phyloP scores from a whole-genome alignment of 2,113 vertebrate genomes.

The Rhabdomys dilectus region DNA sequence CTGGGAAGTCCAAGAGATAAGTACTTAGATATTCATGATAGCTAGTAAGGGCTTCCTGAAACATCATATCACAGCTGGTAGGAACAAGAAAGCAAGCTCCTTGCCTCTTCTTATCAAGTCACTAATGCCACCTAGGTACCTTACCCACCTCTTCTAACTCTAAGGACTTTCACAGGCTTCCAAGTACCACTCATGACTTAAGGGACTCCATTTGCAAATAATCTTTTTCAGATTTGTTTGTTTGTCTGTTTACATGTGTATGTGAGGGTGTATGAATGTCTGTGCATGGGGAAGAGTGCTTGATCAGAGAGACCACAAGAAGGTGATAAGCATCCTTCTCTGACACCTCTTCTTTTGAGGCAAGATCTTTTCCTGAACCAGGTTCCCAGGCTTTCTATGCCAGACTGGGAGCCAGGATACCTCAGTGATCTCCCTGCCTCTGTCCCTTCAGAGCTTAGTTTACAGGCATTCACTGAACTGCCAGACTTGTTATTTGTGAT shows the following conservation, averaged over 20 bases:
- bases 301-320: not conserved
- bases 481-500: not conserved
- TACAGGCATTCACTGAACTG: too few species aligned
- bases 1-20: not conserved
- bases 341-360: not conserved
- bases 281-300: too few species aligned
- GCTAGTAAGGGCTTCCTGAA: not conserved
- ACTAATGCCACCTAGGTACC: not conserved
- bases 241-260: not conserved
- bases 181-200: not conserved
- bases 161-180: not conserved
- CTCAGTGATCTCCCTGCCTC: not conserved
- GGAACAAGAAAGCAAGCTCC: not conserved
- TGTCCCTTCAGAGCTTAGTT: not conserved
- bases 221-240: not conserved
- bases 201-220: not conserved
- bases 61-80: not conserved
- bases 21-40: not conserved
- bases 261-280: not conserved
- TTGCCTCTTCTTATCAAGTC: not conserved
- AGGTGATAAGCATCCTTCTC: not conserved
- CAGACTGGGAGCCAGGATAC: not conserved
- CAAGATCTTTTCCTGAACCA: not conserved
- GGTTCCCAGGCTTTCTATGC: not conserved
- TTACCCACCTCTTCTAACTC: not conserved